These are phyloP conservation scores for Lypha dubia DNA, from an alignment of 2,888 invertebrate species.

Conservation along the genomic window DNA sequence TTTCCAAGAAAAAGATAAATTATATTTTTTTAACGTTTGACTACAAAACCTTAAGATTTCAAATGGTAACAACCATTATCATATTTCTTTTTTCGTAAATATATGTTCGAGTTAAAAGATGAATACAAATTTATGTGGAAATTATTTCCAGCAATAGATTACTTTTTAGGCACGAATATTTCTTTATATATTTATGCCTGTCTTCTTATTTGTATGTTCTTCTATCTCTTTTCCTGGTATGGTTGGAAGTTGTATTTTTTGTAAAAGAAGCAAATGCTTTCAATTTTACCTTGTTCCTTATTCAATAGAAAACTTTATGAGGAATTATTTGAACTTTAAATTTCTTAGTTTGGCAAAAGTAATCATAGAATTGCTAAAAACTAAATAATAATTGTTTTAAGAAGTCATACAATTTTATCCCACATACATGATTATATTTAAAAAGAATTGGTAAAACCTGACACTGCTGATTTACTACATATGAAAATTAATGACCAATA, in stretches of 20 bases:
- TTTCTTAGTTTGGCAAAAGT: neutral
- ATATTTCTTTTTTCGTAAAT: neutral
- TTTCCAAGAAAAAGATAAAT: slow-evolving; percentile 44
- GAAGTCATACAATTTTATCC: neutral
- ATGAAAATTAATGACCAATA: too few relatives aligned
- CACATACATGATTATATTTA: too few relatives aligned
- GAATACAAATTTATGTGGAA: slow-evolving; percentile 23
- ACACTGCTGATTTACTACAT: too few relatives aligned
- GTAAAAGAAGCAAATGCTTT: neutral
- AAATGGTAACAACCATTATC: neutral
- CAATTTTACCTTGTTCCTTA: neutral
- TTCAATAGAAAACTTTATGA: neutral
- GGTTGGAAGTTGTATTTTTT: too few relatives aligned
- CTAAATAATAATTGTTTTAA: neutral
- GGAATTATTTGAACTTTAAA: neutral
- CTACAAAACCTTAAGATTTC: neutral
- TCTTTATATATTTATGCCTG: neutral
- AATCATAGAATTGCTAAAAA: neutral
- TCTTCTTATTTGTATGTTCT: neutral
- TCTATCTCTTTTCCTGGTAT: too few relatives aligned
- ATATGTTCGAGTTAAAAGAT: neutral
- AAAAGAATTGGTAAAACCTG: too few relatives aligned
- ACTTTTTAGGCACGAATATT: neutral
- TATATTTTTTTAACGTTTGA: slow-evolving; percentile 38
- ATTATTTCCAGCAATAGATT: slow-evolving; percentile 1